Evolutionary conservation across 1,140 invertebrate species (phyloP).

Genomic region (Zaprionus nigranus): DNA sequence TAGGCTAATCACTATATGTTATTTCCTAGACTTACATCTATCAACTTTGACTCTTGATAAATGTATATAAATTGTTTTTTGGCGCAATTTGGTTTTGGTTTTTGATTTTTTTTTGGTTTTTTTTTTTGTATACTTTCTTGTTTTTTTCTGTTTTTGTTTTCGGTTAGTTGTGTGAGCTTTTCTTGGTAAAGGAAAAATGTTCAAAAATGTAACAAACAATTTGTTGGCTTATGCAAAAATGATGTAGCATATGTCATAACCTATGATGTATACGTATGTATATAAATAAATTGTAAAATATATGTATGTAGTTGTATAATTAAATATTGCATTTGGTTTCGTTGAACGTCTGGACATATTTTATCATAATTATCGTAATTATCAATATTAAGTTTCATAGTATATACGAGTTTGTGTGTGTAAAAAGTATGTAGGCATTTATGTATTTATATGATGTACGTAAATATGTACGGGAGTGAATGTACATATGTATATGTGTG

Average conservation of each 20-base stretch:
- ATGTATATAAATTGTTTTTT: slow-evolving; percentile 65
- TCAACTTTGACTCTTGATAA: slow-evolving; percentile 52
- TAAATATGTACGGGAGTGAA: slow-evolving; percentile 12
- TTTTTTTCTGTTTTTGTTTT: slow-evolving; percentile 34
- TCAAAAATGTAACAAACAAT: slow-evolving; percentile 78
- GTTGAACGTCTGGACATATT: slow-evolving; percentile 81
- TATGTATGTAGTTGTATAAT: slow-evolving; percentile 76
- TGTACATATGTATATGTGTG: slow-evolving; percentile 1
- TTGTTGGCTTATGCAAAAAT: slow-evolving; percentile 71
- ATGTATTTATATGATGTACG: slow-evolving; percentile 23
- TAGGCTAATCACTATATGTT: slow-evolving; percentile 63
- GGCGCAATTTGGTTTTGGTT: slow-evolving; percentile 40
- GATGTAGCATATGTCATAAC: slow-evolving; percentile 64
- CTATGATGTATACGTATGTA: slow-evolving; percentile 61
- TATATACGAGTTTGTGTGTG: slow-evolving; percentile 18
- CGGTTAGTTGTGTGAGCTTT: slow-evolving; percentile 56
- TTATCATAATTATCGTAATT: slow-evolving; percentile 22
- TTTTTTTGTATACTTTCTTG: slow-evolving; percentile 18
- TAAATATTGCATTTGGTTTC: slow-evolving; percentile 82
- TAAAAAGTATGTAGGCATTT: slow-evolving; percentile 11
- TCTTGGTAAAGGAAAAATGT: slow-evolving; percentile 64
- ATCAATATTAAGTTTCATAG: slow-evolving; percentile 10
- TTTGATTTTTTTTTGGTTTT: slow-evolving; percentile 5
- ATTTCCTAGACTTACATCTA: slow-evolving; percentile 49
- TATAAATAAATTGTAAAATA: slow-evolving; percentile 77